Base-by-base conservation (phyloP, 1,140 invertebrate species). In the Pantala flavescens region DNA sequence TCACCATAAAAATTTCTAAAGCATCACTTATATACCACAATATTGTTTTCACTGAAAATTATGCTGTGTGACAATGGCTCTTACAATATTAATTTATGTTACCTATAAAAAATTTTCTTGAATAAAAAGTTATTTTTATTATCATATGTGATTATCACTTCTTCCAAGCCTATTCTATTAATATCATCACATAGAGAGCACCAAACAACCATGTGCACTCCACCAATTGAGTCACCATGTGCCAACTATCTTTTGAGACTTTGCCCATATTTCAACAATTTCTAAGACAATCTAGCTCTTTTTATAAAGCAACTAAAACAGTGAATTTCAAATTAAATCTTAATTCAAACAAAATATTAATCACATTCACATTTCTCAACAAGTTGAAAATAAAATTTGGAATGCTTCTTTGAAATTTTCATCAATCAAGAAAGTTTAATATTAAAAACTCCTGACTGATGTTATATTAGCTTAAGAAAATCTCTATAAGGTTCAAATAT, bases 181-280 rank as follows among this genome's bases (percentile, higher is more conserved):
- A 63, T 63, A 63, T 63, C 49, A 63, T 63, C 49, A 63, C 49
- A 63, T 63, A 63, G 49, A 63, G 49, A 63, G 49, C 49, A 63
- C 49, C 49, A 63, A 63, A 16, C 14, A 63, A 63, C 49, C 49
- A 63, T 63, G 49, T 63, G 49, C 49, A 16, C 14, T 14, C n/a
- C 14, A 63, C 3, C 49, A 19, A 19, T 63, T 63, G 49, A 63
- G 49, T 63, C 49, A 63, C 49, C 49, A 63, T 63, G 49, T 63
- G 49, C 49, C 49, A 63, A 19, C n/a, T 5, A 63, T 21, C 49
- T 7, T 63, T 63, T 63, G 49, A 63, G 49, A 7, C 49, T 63
- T 63, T 63, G 49, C n/a, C 49, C n/a, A 63, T 16, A 5, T 63
- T 12, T 63, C 12, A 14, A 63, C 28, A 36, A 36, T 36, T 36